phyloP scores from a whole-genome alignment of 2,113 vertebrate species.

The Oreocharis arfaki region DNA sequence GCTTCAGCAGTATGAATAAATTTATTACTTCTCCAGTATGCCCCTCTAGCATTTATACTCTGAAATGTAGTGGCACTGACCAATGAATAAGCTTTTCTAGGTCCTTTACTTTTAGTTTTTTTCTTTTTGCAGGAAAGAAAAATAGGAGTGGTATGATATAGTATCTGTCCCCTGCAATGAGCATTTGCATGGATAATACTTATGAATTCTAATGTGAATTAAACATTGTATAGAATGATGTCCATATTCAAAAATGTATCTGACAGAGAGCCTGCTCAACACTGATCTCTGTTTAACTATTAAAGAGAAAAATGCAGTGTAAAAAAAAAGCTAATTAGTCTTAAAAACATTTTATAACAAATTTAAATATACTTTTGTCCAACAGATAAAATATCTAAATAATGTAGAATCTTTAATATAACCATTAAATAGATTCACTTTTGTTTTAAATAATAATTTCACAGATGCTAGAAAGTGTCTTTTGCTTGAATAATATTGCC shows the following conservation, averaged over 20 bases:
- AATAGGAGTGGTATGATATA: neutral
- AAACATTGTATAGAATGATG: neutral
- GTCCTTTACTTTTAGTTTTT: neutral
- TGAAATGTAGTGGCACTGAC: neutral
- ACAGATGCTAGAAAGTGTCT: neutral
- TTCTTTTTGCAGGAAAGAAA: slow-evolving; percentile 4
- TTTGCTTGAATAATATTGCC: neutral
- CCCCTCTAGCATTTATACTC: neutral
- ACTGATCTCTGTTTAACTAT: neutral
- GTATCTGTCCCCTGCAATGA: neutral
- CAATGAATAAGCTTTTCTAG: neutral
- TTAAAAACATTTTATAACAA: neutral
- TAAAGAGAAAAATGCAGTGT: neutral
- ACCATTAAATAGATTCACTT: neutral
- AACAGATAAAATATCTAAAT: neutral
- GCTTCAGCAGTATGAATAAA: neutral
- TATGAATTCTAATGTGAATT: slow-evolving; percentile 20
- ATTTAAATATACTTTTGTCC: neutral
- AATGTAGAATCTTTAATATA: neutral
- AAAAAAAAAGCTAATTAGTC: neutral
- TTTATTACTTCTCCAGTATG: neutral
- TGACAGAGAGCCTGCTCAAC: neutral
- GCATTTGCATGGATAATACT: neutral
- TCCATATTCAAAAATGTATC: neutral
- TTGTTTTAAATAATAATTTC: neutral